Percentiles rank a stretch among this genome's conserved stretches.
Conservation (phyloP, 2,797 vertebrate genomes). For the Pseudomugil tenellus region DNA sequence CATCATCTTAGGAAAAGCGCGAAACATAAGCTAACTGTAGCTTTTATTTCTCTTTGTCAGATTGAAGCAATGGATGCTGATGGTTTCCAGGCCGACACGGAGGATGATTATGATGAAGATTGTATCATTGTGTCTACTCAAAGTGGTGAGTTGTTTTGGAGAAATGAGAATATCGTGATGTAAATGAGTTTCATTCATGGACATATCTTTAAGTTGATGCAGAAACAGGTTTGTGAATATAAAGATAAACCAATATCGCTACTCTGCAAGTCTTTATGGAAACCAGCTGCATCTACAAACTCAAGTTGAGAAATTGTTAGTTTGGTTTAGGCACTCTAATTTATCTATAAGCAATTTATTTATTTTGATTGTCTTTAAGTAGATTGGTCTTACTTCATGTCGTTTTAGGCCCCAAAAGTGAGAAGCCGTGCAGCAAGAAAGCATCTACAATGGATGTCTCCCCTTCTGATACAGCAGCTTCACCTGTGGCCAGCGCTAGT, state of each 20-base stretch:
- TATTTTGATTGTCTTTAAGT: neutral
- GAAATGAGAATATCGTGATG: neutral
- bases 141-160: constrained; percentile 77
- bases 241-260: neutral
- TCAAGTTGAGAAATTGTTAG: neutral
- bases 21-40: neutral
- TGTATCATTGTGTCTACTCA: constrained; percentile 84
- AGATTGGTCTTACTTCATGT: neutral
- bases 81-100: constrained; percentile 95
- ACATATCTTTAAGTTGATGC: neutral
- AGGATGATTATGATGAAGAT: constrained; percentile 93
- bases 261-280: neutral
- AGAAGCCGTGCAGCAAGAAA: constrained; percentile 29
- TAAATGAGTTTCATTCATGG: neutral
- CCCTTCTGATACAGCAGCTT: constrained; percentile 60
- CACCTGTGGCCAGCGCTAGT: constrained; percentile 57
- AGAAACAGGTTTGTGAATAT: neutral
- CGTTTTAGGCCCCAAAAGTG: constrained; percentile 52
- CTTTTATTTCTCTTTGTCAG: constrained; percentile 52
- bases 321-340: neutral
- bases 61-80: constrained; percentile 86
- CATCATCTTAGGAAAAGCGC: neutral
- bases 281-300: neutral
- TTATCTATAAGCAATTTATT: neutral
- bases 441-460: constrained; percentile 67